Conservation (phyloP, 2,888 invertebrate species). For the Drosophila ustulata region DNA sequence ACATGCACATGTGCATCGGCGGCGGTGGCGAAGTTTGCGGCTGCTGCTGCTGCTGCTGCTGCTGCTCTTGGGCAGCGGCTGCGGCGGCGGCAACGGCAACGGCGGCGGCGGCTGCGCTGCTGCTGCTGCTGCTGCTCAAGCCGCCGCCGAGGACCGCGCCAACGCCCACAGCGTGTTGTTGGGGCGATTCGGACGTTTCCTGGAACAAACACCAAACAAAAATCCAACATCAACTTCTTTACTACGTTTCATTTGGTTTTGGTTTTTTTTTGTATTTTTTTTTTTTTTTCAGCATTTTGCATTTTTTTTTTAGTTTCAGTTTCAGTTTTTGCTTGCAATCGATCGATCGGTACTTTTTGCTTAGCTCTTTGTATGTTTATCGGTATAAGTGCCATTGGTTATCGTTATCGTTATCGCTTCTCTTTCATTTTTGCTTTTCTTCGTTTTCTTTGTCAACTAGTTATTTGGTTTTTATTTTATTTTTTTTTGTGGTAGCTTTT, state of each 20-base stretch:
- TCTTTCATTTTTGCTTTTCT: constrained; percentile 71
- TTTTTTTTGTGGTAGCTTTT: constrained; percentile 32
- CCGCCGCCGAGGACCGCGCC: constrained; percentile 76
- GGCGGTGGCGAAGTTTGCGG: constrained; percentile 65
- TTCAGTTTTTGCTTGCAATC: constrained; percentile 77
- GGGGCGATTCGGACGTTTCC: constrained; percentile 89
- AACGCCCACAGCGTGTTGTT: constrained; percentile 88
- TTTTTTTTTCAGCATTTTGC: constrained; percentile 76
- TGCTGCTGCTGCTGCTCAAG: constrained; percentile 70
- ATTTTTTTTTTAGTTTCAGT: constrained; percentile 56
- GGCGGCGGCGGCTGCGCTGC: constrained; percentile 65
- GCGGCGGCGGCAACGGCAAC: constrained; percentile 56
- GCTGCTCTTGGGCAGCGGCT: constrained; percentile 74
- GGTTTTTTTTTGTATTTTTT: constrained; percentile 76
- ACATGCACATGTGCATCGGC: constrained; percentile 89
- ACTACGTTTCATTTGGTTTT: constrained; percentile 75
- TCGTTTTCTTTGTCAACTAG: constrained; percentile 75
- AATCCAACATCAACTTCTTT: constrained; percentile 95
- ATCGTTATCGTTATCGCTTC: constrained; percentile 61
- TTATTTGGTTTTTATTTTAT: constrained; percentile 10
- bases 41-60: constrained; percentile 71
- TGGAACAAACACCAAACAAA: constrained; percentile 93
- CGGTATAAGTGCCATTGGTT: constrained; percentile 58
- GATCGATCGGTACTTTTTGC: constrained; percentile 64
- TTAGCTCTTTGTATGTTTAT: constrained; percentile 46